Evolutionary conservation across 1,140 invertebrate genomes (phyloP), one percentile per base, ranked within the genome.

Genomic region (Leptopilina boulardi): DNA sequence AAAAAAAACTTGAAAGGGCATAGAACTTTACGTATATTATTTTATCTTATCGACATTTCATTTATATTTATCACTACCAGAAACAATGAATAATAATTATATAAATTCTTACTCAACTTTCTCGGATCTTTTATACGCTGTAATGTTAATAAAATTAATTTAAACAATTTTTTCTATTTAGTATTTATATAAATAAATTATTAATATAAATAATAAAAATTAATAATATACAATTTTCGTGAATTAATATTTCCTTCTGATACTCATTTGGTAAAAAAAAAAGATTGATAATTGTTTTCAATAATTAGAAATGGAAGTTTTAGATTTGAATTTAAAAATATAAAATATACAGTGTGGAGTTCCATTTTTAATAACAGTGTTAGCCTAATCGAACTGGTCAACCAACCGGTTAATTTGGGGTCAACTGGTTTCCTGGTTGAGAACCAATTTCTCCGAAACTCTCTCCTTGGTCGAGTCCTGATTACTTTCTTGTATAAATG

Each of bases 401-500:
- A 66, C 59, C 59, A 66, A 30, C 26, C 59, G 59, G 59, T 30
- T 66, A 66, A 66, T 66, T 66, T 66, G 59, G 15, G 59, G 59
- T 66, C 59, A 66, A 30, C 21, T 66, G 59, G 23, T 66, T 66
- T 66, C 59, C 59, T 66, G 59, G 59, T 34, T 66, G 59, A 66
- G 23, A 30, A 66, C 23, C 59, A 66, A 66, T 66, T 66, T 66
- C 59, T 66, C 26, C 23, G 23, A 66, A 34, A 66, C 59, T 66
- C 59, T 66, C 56, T 34, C 59, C 59, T 30, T 66, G 23, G 3
- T 66, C 26, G 15, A 66, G 59, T 30, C 26, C 23, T 66, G 59
- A 66, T 66, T 66, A 30, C 23, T 66, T 66, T 66, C 59, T 66
- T 66, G 26, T 23, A 66, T 34, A 66, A 66, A 1, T 66, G 59